Percentiles rank a stretch among this genome's conserved stretches.
These are phyloP conservation scores for Tridacna crocea DNA, from an alignment of 2,888 invertebrate species.

Conservation along the genomic window DNA sequence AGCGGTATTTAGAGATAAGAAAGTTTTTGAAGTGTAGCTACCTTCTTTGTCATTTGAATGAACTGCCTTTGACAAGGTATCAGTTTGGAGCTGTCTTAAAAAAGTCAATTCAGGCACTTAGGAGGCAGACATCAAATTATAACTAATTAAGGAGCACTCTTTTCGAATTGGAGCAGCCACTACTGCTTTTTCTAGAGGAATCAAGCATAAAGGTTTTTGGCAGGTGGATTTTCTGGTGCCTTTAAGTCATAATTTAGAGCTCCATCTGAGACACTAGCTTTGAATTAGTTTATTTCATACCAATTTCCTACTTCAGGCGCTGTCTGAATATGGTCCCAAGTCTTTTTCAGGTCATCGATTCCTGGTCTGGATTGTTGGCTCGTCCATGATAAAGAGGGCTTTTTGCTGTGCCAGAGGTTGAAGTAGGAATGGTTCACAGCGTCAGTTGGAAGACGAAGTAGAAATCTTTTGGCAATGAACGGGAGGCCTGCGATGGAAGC, in stretches of 20 bases:
- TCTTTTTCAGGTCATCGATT: too few relatives aligned
- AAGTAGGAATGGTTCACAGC: too few relatives aligned
- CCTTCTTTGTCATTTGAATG: not conserved
- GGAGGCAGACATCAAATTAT: not conserved
- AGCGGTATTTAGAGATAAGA: not conserved
- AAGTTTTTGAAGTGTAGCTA: not conserved
- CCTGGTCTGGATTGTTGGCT: too few relatives aligned
- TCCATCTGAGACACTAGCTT: not conserved
- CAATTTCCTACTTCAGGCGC: not conserved
- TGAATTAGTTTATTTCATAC: too few relatives aligned
- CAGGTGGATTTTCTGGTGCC: not conserved
- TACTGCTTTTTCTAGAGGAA: not conserved
- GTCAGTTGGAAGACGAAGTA: too few relatives aligned
- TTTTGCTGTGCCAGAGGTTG: too few relatives aligned
- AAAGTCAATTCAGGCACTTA: not conserved
- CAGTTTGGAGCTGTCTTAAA: too few relatives aligned
- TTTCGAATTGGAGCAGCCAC: not conserved
- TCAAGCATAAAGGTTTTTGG: not conserved
- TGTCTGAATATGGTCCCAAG: too few relatives aligned
- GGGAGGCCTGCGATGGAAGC: too few relatives aligned
- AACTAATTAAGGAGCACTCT: not conserved
- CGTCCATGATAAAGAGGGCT: too few relatives aligned
- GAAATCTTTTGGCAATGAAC: too few relatives aligned
- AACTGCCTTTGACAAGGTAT: not conserved
- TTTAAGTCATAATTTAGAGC: not conserved